These are phyloP conservation scores for Hirudo medicinalis DNA, from an alignment of 1,140 invertebrate species.

Conservation along the genomic window DNA sequence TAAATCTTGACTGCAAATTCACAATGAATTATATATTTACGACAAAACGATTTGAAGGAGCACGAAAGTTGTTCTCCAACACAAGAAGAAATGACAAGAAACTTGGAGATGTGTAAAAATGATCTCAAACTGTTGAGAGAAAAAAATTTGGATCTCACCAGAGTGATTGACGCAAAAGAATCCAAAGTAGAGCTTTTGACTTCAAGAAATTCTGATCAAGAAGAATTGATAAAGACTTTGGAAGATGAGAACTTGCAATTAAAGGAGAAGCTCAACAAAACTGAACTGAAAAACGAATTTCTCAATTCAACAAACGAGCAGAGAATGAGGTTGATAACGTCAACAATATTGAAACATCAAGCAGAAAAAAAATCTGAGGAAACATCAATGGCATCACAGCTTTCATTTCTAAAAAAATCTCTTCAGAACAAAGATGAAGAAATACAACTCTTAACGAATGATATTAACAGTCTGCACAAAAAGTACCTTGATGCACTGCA, in stretches of 20 bases:
- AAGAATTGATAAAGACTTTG: conserved; percentile 4
- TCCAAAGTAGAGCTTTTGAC: not conserved
- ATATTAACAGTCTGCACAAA: not conserved
- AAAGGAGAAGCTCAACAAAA: not conserved
- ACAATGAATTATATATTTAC: too few relatives aligned
- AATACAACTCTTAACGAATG: not conserved
- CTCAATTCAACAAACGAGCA: not conserved
- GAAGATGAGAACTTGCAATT: not conserved
- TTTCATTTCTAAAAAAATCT: not conserved
- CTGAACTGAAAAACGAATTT: conserved; percentile 1
- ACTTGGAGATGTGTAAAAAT: not conserved
- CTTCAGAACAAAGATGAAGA: conserved; percentile 3
- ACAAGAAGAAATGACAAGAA: not conserved
- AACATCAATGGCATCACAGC: not conserved
- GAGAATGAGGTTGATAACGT: not conserved
- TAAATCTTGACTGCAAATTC: too few relatives aligned
- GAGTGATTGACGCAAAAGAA: not conserved
- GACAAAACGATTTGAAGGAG: not conserved
- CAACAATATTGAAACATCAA: not conserved
- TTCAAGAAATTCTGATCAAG: not conserved
- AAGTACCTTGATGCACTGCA: not conserved
- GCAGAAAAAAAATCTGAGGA: not conserved
- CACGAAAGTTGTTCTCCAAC: not conserved
- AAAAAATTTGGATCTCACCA: not conserved
- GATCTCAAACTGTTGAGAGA: not conserved